phyloP scores from a whole-genome alignment of 2,888 invertebrate species.

The Pharmacophagus antenor region DNA sequence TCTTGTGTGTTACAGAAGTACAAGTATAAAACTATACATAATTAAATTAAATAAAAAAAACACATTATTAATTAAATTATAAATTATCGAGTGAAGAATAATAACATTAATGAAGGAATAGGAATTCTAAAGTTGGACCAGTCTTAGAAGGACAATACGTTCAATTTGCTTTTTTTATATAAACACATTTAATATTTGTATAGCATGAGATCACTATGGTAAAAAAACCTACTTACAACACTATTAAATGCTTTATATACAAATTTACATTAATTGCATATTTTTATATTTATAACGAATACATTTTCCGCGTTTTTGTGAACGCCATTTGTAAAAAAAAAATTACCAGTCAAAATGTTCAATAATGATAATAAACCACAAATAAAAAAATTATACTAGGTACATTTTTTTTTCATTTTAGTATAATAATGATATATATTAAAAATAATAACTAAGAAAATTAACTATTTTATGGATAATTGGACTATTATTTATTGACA shows the following conservation, averaged over 20 bases:
- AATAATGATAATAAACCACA: conserved; percentile 2
- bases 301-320: conserved; percentile 10
- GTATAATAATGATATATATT: not conserved
- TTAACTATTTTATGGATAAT: conserved; percentile 2
- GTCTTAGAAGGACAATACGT: conserved; percentile 19
- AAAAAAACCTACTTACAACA: conserved; percentile 31
- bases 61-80: not conserved
- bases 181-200: conserved; percentile 18
- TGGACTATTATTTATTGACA: conserved; percentile 5
- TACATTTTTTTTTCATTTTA: conserved; percentile 4
- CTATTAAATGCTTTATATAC: conserved; percentile 36
- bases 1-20: not conserved
- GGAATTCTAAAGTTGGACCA: conserved; percentile 29
- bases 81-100: not conserved
- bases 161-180: conserved; percentile 5
- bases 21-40: conserved; percentile 1
- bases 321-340: conserved; percentile 9
- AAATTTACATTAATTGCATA: conserved; percentile 30
- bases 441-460: conserved; percentile 4
- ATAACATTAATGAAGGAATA: conserved; percentile 14
- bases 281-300: conserved; percentile 4
- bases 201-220: conserved; percentile 37
- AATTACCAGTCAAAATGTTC: not conserved
- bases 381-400: not conserved
- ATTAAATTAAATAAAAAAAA: not conserved